Evolutionary conservation across 2,797 vertebrate species (phyloP).

Genomic region (Balearica regulorum): DNA sequence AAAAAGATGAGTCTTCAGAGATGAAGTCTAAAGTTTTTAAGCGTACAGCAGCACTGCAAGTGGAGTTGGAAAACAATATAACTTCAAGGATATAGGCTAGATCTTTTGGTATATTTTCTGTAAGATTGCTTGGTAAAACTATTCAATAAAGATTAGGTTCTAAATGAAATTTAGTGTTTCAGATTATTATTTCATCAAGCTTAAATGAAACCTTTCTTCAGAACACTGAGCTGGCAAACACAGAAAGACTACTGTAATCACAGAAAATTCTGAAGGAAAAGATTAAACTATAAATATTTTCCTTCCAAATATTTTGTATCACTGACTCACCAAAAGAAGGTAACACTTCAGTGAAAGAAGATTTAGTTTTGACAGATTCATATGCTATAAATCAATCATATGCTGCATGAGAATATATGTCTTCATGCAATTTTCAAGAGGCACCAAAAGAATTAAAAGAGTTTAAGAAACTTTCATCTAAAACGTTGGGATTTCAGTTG

Average conservation of each 20-base stretch:
- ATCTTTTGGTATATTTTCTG: not conserved
- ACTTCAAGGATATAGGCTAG: not conserved
- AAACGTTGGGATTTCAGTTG: not conserved
- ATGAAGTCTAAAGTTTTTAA: not conserved
- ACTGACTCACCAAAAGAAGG: not conserved
- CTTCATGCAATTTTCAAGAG: not conserved
- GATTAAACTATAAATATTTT: not conserved
- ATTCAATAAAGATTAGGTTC: not conserved
- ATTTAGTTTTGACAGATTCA: not conserved
- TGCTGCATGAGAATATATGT: not conserved
- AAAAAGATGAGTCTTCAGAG: not conserved
- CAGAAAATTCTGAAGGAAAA: not conserved
- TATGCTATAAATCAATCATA: not conserved
- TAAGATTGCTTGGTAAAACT: not conserved
- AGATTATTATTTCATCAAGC: not conserved
- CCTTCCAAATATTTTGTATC: not conserved
- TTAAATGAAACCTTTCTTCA: not conserved
- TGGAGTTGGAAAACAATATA: not conserved
- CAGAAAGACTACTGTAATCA: not conserved
- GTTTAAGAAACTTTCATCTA: not conserved
- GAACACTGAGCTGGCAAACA: not conserved
- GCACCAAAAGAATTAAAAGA: not conserved
- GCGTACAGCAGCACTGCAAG: not conserved
- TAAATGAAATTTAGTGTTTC: not conserved
- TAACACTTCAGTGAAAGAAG: not conserved